Evolutionary conservation across 2,888 invertebrate species (phyloP), one percentile per base, ranked within the genome.

Genomic region (Trichogramma dendrolimi): DNA sequence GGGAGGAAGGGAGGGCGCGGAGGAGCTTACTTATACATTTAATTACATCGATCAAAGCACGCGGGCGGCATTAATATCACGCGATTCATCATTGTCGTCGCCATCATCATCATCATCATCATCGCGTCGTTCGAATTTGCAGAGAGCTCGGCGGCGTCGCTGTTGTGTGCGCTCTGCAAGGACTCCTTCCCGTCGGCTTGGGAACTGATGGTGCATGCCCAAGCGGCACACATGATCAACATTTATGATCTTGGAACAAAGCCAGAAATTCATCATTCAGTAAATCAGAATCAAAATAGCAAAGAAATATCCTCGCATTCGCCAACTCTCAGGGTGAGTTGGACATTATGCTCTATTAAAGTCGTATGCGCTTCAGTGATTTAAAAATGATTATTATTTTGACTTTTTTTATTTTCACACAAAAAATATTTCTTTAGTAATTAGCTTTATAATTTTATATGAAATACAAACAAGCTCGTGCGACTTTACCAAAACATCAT

Each of bases 181-280:
- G 86, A 86, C 71, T 82, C 85, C 59, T 87, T 86, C 75, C 82
- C 82, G 64, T 85, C 84, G 60, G 86, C 87, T 51, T 87, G 87
- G 87, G 87, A 87, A 75, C 78, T 87, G 65, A 86, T 87, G 85
- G 86, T 86, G 14, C 87, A 87, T 74, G 86, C 86, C 60, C 87
- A 87, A 73, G 85, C 86, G 5, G 85, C 86, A 43, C 87, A 87
- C 74, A 86, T 86, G 85, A 79, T 86, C 73, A 85, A 86, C 77
- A 86, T 87, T 70, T 87, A 87, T 79, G 85, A 86, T 77, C 79
- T 86, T 68, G 85, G 85, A 55, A 74, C 75, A 58, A 73, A 75
- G 58, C 70, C 76, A 41, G 73, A 74, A 62, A 70, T 73, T 14
- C 73, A 73, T 8, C 75, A 75, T 6, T 70, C 75, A 40, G 73